Percentiles rank a stretch among this genome's conserved stretches.
Conservation (phyloP, 2,888 invertebrate genomes). For the Serrognathus titanus region DNA sequence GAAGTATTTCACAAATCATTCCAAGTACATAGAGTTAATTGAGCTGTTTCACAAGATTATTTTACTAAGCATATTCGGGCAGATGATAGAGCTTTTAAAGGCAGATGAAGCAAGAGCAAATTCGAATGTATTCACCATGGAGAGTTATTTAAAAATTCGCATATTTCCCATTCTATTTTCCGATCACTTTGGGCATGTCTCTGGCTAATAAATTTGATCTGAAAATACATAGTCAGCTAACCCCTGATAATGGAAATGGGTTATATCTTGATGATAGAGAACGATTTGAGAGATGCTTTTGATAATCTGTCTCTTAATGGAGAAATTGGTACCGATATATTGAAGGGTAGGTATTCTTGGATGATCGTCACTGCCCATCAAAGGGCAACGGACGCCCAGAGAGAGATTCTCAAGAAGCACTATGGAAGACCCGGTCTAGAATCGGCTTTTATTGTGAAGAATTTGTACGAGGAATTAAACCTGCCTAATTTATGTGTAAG, state of each 20-base stretch:
- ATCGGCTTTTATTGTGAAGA: slow-evolving; percentile 66
- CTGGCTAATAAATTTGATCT: slow-evolving; percentile 71
- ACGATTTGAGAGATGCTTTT: slow-evolving; percentile 89
- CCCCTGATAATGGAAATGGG: slow-evolving; percentile 86
- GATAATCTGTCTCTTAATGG: slow-evolving; percentile 83
- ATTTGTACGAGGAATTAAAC: slow-evolving; percentile 73
- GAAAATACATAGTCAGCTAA: slow-evolving; percentile 73
- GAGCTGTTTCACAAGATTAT: too few relatives aligned
- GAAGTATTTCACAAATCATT: too few relatives aligned
- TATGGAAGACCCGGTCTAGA: slow-evolving; percentile 67
- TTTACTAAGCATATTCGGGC: slow-evolving; percentile 55
- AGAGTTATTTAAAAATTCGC: slow-evolving; percentile 86
- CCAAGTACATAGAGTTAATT: too few relatives aligned
- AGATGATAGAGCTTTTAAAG: slow-evolving; percentile 75
- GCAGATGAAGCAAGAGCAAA: slow-evolving; percentile 57
- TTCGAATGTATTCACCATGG: slow-evolving; percentile 69
- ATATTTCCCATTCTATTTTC: slow-evolving; percentile 87
- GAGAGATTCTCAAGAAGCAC: slow-evolving; percentile 68
- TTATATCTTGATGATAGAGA: slow-evolving; percentile 92
- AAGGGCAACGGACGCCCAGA: slow-evolving; percentile 67
- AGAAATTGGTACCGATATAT: slow-evolving; percentile 87
- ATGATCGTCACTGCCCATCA: slow-evolving; percentile 84
- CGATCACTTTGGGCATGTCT: slow-evolving; percentile 78
- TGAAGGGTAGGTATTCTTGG: slow-evolving; percentile 97
- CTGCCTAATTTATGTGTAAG: slow-evolving; percentile 72